Conservation (phyloP, 2,113 vertebrate species). For the Chunga burmeisteri region DNA sequence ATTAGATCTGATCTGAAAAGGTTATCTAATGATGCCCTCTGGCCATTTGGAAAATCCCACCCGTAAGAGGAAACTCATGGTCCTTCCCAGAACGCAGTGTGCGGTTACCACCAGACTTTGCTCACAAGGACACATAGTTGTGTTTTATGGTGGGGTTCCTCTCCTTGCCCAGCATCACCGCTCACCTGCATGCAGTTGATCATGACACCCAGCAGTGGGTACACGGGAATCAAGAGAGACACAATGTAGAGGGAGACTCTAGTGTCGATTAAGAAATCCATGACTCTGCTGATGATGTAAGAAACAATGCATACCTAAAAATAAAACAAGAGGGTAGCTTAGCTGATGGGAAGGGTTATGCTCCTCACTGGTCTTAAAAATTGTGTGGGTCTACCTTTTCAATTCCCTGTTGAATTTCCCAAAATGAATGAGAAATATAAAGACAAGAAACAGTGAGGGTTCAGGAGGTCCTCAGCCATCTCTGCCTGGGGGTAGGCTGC, state of each 20-base stretch:
- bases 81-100: rapidly evolving
- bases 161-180: neutral
- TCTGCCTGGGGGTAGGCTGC: neutral
- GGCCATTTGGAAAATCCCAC: neutral
- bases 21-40: rapidly evolving
- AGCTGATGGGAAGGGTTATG: neutral
- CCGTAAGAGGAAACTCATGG: neutral
- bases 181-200: conserved; percentile 58
- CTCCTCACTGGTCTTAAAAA: neutral
- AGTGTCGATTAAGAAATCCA: rapidly evolving
- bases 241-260: rapidly evolving
- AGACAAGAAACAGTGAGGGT: neutral
- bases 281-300: rapidly evolving
- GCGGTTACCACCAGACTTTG: neutral
- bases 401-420: neutral
- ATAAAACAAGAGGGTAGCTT: neutral
- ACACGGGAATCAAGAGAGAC: conserved; percentile 76
- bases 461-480: neutral
- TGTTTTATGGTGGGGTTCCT: neutral
- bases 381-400: neutral
- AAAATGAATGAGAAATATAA: neutral
- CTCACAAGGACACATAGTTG: neutral
- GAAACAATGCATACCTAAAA: neutral
- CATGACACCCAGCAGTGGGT: conserved; percentile 71
- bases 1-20: neutral